These are phyloP conservation scores for Ranitomeya variabilis DNA, from an alignment of 2,113 vertebrate genomes.

Conservation along the genomic window DNA sequence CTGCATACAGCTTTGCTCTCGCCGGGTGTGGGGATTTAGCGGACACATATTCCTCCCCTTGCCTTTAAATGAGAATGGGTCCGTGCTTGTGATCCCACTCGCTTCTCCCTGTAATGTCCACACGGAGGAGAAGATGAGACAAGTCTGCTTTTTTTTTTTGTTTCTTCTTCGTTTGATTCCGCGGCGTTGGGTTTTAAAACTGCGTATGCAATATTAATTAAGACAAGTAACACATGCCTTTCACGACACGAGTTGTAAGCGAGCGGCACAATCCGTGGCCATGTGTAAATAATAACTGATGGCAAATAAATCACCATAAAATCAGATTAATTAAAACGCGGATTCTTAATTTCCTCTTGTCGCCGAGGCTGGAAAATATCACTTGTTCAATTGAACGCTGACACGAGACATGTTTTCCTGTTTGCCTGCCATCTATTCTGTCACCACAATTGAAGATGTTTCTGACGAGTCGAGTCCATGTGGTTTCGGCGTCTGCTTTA, in stretches of 20 bases:
- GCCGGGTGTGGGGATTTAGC: slow-evolving; percentile 51
- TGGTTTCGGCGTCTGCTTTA: not conserved
- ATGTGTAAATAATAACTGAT: not conserved
- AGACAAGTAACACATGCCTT: not conserved
- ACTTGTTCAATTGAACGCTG: not conserved
- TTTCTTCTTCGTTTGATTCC: slow-evolving; percentile 57
- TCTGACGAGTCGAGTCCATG: not conserved
- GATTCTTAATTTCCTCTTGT: not conserved
- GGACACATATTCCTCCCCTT: slow-evolving; percentile 44
- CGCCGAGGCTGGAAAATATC: not conserved
- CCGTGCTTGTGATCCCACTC: slow-evolving; percentile 38
- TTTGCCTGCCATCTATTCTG: not conserved
- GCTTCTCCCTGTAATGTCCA: slow-evolving; percentile 41
- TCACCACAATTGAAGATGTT: not conserved
- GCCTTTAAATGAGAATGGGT: slow-evolving; percentile 47
- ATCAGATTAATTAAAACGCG: not conserved
- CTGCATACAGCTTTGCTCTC: slow-evolving; percentile 53
- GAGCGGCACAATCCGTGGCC: not conserved
- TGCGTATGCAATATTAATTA: slow-evolving; percentile 10
- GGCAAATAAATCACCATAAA: not conserved
- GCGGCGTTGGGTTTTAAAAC: slow-evolving; percentile 5
- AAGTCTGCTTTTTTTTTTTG: slow-evolving; percentile 61
- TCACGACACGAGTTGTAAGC: not conserved
- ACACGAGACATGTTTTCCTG: not conserved
- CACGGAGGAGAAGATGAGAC: slow-evolving; percentile 65